These are phyloP conservation scores for Leistus spinibarbis DNA, from an alignment of 2,888 invertebrate genomes.

Conservation along the genomic window DNA sequence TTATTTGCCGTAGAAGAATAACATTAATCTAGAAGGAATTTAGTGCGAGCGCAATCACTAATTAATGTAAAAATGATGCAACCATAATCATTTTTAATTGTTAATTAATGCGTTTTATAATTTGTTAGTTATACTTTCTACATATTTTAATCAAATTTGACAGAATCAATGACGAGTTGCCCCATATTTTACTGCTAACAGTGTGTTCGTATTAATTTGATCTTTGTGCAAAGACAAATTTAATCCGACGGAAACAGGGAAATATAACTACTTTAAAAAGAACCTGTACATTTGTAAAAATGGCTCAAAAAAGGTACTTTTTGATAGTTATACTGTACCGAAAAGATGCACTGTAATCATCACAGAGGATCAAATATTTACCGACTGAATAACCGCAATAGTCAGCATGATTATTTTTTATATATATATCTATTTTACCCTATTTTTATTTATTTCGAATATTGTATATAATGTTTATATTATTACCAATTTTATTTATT, in stretches of 20 bases:
- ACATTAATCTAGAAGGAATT: background rate
- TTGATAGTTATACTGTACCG: background rate
- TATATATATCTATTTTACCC: background rate
- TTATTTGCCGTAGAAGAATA: background rate
- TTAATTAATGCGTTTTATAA: background rate
- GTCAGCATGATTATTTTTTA: background rate
- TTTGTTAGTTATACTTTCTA: background rate
- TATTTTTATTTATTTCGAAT: background rate
- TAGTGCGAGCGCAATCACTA: background rate
- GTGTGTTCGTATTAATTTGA: background rate
- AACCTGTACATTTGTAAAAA: no score
- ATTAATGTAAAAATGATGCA: background rate
- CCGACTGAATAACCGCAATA: background rate
- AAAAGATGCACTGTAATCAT: background rate
- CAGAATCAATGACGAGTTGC: background rate
- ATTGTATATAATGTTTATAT: slow-evolving; percentile 11
- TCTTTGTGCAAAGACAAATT: no score
- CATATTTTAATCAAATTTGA: background rate
- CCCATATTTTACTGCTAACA: background rate
- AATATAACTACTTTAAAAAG: no score
- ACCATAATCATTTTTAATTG: background rate
- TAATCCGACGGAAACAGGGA: no score
- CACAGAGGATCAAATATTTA: background rate
- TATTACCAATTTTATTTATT: background rate
- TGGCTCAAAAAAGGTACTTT: background rate